These are phyloP conservation scores for Hedya salicella DNA, from an alignment of 2,888 invertebrate genomes.

Conservation along the genomic window DNA sequence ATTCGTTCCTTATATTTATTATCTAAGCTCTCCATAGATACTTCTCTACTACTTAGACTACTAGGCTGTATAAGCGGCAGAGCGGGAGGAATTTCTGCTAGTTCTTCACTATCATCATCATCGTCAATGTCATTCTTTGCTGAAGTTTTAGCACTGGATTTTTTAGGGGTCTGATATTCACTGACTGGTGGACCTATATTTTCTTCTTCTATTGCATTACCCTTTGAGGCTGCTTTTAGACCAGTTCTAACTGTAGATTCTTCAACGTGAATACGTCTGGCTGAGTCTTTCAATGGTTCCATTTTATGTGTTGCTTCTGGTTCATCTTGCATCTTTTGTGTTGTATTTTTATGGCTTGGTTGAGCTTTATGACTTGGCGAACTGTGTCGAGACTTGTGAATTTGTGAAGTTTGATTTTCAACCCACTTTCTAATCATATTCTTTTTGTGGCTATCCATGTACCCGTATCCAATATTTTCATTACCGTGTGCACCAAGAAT, in stretches of 20 bases:
- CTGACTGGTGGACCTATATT: constrained; percentile 70
- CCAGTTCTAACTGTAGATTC: constrained; percentile 86
- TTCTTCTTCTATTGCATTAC: constrained; percentile 81
- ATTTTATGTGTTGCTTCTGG: constrained; percentile 68
- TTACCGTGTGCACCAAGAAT: constrained; percentile 76
- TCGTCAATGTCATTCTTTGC: constrained; percentile 85
- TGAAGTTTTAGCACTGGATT: constrained; percentile 61
- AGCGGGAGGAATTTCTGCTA: constrained; percentile 92
- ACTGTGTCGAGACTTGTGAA: constrained; percentile 87
- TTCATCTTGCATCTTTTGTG: constrained; percentile 63
- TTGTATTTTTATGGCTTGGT: constrained; percentile 60
- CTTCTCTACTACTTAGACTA: constrained; percentile 90
- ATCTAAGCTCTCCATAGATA: constrained; percentile 93
- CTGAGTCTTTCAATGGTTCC: constrained; percentile 82
- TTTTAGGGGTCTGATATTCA: constrained; percentile 62
- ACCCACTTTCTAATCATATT: constrained; percentile 97
- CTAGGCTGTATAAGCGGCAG: constrained; percentile 90
- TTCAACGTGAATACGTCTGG: constrained; percentile 84
- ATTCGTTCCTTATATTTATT: constrained; percentile 90
- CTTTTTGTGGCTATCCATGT: constrained; percentile 96
- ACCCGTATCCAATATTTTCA: constrained; percentile 89
- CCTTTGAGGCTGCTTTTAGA: constrained; percentile 82
- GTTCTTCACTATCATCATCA: constrained; percentile 92
- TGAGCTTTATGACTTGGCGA: constrained; percentile 77
- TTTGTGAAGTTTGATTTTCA: constrained; percentile 94